Percentiles rank a stretch among this genome's conserved stretches.
phyloP scores from a whole-genome alignment of 2,113 vertebrate genomes.

The Cricetomys ansorgei region DNA sequence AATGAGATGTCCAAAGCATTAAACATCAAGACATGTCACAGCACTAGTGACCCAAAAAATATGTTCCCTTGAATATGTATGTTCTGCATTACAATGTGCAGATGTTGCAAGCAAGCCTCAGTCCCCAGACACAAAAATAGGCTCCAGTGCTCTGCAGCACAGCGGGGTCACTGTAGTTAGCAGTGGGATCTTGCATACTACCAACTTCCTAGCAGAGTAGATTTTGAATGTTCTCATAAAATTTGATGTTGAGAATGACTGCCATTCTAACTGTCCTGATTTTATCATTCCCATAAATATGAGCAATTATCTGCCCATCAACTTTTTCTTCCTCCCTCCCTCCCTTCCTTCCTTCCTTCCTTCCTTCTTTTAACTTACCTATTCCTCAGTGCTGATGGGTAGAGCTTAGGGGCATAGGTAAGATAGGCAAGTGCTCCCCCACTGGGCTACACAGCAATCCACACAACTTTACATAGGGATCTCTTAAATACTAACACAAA shows the following conservation, averaged over 20 bases:
- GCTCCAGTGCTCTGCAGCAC: not conserved
- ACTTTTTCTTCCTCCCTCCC: not conserved
- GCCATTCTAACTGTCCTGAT: not conserved
- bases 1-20: conserved; percentile 53
- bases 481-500: not conserved
- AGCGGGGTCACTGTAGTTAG: not conserved
- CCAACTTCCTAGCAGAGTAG: not conserved
- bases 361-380: not conserved
- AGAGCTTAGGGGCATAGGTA: not conserved
- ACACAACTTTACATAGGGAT: not conserved
- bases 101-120: not conserved
- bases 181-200: not conserved
- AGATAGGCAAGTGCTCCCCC: not conserved
- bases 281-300: not conserved
- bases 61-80: conserved; percentile 24
- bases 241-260: not conserved
- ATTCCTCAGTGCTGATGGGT: too few species aligned
- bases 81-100: not conserved
- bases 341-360: not conserved
- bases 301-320: not conserved
- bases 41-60: conserved; percentile 26
- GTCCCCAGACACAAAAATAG: not conserved
- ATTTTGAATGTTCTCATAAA: not conserved
- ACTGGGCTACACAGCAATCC: not conserved
- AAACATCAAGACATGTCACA: conserved; percentile 31